These are phyloP conservation scores for Rhyzopertha dominica DNA, from an alignment of 1,140 invertebrate genomes.

Conservation along the genomic window DNA sequence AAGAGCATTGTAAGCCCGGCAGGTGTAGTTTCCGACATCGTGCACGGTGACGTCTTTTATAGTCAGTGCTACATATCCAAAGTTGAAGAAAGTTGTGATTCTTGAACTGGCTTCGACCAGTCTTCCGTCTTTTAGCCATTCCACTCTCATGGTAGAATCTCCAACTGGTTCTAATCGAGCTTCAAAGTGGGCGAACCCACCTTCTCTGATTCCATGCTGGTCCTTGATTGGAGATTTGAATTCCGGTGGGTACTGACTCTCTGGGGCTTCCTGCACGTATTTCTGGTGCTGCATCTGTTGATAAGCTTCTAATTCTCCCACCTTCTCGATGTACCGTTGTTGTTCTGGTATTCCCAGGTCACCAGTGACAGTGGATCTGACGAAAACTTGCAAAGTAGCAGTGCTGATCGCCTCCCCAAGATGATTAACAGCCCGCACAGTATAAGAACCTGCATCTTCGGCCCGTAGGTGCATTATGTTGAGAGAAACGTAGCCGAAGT, in stretches of 20 bases:
- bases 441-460: constrained; percentile 90
- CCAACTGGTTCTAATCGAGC: constrained; percentile 89
- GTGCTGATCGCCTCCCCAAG: constrained; percentile 80
- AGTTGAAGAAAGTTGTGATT: constrained; percentile 93
- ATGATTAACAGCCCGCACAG: constrained; percentile 82
- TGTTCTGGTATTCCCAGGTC: constrained; percentile 89
- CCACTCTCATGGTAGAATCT: constrained; percentile 85
- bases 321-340: constrained; percentile 86
- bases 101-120: constrained; percentile 87
- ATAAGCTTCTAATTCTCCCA: constrained; percentile 90
- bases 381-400: constrained; percentile 69
- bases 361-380: constrained; percentile 72
- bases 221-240: constrained; percentile 92
- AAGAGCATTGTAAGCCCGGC: constrained; percentile 78
- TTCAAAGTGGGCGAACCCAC: constrained; percentile 94
- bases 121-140: constrained; percentile 93
- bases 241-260: constrained; percentile 74
- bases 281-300: constrained; percentile 71
- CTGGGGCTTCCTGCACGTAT: constrained; percentile 69
- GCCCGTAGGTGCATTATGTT: constrained; percentile 95
- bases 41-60: constrained; percentile 88
- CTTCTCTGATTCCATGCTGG: constrained; percentile 82
- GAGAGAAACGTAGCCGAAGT: constrained; percentile 97
- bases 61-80: constrained; percentile 93
- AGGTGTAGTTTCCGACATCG: constrained; percentile 90